Conservation (phyloP, 2,113 vertebrate genomes). For the Athene noctua region DNA sequence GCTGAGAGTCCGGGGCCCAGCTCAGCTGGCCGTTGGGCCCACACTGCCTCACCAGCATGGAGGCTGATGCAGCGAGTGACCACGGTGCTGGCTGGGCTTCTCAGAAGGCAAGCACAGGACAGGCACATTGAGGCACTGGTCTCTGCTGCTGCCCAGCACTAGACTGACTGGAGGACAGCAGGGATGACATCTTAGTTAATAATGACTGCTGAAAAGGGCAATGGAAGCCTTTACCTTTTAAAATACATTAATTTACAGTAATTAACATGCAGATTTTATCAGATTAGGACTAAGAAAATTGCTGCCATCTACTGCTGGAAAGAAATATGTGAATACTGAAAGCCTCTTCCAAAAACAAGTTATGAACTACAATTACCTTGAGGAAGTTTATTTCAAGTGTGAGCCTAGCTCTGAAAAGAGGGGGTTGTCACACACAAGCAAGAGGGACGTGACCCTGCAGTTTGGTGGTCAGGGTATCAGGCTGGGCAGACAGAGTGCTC, state of each 20-base stretch:
- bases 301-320: conserved; percentile 69
- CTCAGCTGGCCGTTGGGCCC: not conserved
- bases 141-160: not conserved
- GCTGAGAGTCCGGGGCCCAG: accelerated
- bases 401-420: not conserved
- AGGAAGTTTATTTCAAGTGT: not conserved
- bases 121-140: not conserved
- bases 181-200: not conserved
- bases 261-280: not conserved
- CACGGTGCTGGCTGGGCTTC: not conserved
- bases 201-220: not conserved
- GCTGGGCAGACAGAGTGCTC: not conserved
- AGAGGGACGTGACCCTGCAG: not conserved
- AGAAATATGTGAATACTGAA: conserved; percentile 8
- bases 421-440: not conserved
- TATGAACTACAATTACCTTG: not conserved
- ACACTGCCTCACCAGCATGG: accelerated
- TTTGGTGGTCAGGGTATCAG: not conserved
- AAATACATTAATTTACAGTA: not conserved
- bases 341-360: not conserved
- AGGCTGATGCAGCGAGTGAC: not conserved
- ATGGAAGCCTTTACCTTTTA: not conserved
- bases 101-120: not conserved
- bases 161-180: not conserved
- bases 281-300: conserved; percentile 59